Conservation (phyloP, 2,113 vertebrate genomes). For the Calonectris borealis region DNA sequence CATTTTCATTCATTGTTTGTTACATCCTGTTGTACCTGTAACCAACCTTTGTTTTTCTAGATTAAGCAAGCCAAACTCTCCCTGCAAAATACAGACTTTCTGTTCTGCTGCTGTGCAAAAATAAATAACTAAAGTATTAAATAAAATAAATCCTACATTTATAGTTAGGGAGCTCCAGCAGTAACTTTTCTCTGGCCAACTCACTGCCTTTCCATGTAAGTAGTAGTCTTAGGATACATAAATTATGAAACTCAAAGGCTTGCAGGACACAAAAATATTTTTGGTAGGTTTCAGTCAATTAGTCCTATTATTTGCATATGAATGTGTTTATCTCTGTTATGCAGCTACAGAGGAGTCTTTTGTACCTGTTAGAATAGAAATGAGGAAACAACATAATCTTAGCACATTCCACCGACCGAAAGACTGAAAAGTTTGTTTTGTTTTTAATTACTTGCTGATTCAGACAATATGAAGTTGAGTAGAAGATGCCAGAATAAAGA, state of each 20-base stretch:
- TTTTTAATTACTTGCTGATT: slow-evolving; percentile 29
- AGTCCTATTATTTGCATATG: not conserved
- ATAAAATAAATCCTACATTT: not conserved
- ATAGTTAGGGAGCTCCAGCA: not conserved
- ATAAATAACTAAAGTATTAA: not conserved
- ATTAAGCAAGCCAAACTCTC: not conserved
- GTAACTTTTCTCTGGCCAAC: not conserved
- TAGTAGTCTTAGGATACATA: not conserved
- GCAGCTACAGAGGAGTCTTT: not conserved
- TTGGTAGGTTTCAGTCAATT: not conserved
- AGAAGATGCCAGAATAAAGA: slow-evolving; percentile 21
- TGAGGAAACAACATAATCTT: not conserved
- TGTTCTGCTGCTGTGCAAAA: not conserved
- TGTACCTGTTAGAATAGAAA: slow-evolving; percentile 22
- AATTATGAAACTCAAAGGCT: not conserved
- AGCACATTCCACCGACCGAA: not conserved
- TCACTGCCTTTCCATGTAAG: not conserved
- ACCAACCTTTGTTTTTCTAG: not conserved
- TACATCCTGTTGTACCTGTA: not conserved
- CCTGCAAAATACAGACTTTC: not conserved
- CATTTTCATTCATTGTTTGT: not conserved
- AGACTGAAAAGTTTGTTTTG: not conserved
- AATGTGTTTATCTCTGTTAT: not conserved
- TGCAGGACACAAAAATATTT: not conserved
- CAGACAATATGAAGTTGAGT: not conserved